These are phyloP conservation scores for Helobdella robusta DNA, from an alignment of 2,888 invertebrate genomes.

Conservation along the genomic window DNA sequence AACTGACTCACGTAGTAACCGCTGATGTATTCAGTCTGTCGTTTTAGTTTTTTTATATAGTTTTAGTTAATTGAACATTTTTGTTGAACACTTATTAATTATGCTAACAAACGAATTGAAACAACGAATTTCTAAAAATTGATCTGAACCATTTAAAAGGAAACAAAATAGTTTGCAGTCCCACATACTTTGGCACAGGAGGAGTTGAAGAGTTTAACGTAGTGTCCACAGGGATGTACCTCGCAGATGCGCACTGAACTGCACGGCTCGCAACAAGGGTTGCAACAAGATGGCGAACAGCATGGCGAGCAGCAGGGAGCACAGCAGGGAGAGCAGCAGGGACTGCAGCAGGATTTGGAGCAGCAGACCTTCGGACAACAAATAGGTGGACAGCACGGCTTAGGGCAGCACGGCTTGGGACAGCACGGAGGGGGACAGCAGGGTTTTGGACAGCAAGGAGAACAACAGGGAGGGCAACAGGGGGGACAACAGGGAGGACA, in stretches of 20 bases:
- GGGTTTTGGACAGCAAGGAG: constrained; percentile 1
- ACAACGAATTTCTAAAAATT: not conserved
- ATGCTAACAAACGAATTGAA: not conserved
- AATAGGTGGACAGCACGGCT: constrained; percentile 6
- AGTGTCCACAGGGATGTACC: constrained; percentile 25
- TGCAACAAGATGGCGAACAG: constrained; percentile 10
- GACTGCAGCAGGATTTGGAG: constrained; percentile 2
- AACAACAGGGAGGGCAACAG: constrained; percentile 21
- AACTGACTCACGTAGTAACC: constrained; percentile 24
- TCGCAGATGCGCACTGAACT: constrained; percentile 25
- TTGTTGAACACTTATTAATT: not conserved
- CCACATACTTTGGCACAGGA: constrained; percentile 21
- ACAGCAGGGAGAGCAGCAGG: not conserved
- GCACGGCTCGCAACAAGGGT: constrained; percentile 19
- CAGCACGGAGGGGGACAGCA: constrained; percentile 20
- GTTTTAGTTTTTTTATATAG: not conserved
- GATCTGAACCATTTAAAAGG: not conserved
- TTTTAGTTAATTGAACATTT: not conserved
- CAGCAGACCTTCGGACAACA: constrained; percentile 5
- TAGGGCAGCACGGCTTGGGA: constrained; percentile 3
- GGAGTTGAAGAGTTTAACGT: constrained; percentile 25
- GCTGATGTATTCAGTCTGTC: constrained; percentile 27
- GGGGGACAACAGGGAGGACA: constrained; percentile 20
- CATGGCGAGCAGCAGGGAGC: not conserved
- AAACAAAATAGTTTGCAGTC: too few species aligned